A percentile compares a stretch with the other conserved stretches of the same genome.
These are phyloP conservation scores for Pantherophis guttatus DNA, from an alignment of 2,113 vertebrate genomes.

Conservation along the genomic window DNA sequence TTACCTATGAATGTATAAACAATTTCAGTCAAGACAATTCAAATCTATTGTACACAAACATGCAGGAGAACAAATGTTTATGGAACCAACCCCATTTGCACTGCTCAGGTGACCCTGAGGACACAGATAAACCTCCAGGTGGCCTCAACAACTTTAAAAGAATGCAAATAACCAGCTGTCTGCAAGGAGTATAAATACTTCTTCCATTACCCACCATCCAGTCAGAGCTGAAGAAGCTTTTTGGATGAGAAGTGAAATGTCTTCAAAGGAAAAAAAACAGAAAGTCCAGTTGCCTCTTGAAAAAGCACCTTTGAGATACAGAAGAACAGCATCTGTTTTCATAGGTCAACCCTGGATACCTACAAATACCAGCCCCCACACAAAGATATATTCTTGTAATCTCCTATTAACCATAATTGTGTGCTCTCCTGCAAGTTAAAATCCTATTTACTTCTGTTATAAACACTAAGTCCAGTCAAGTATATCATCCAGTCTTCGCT, in stretches of 20 bases:
- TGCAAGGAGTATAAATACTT: too few relatives aligned
- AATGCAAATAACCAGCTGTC: too few relatives aligned
- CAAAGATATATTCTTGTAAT: not conserved
- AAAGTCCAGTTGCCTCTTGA: too few relatives aligned
- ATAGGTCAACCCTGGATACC: not conserved
- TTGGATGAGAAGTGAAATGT: too few relatives aligned
- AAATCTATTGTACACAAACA: not conserved
- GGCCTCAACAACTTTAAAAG: too few relatives aligned
- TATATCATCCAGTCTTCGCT: not conserved
- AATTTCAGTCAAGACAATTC: not conserved
- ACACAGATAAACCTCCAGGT: too few relatives aligned
- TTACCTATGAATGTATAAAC: not conserved
- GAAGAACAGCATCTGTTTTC: not conserved
- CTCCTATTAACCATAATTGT: not conserved
- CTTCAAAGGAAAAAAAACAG: too few relatives aligned
- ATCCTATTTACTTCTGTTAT: not conserved
- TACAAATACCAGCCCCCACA: not conserved
- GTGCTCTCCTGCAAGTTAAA: constrained; percentile 18
- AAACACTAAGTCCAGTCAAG: constrained; percentile 24
- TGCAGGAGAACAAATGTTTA: not conserved
- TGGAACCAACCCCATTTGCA: too few relatives aligned
- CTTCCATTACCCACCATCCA: too few relatives aligned
- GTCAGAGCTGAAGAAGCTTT: too few relatives aligned
- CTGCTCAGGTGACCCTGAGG: too few relatives aligned
- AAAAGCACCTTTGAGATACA: too few relatives aligned